Evolutionary conservation across 1,140 invertebrate species (phyloP), one percentile per base, ranked within the genome.

Genomic region (Euglossa dilemma): DNA sequence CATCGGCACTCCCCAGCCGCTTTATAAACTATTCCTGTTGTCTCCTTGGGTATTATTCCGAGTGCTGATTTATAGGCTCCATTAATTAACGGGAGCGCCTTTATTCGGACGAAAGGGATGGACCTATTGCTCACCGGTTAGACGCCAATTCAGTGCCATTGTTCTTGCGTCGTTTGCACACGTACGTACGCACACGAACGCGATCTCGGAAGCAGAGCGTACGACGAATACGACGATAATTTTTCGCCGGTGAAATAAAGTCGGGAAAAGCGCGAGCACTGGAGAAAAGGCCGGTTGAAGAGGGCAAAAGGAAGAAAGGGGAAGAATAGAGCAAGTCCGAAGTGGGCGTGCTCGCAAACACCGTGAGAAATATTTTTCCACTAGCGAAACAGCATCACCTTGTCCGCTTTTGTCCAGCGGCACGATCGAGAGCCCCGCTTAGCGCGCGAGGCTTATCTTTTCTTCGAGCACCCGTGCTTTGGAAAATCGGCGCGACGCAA

Each of bases 11-110:
- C 83, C 90, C 78, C 83, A 70, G 85, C 84, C 87, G 91, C 92
- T 94, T 94, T 94, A 94, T 94, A 93, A 94, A 94, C 93, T 94
- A 94, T 94, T 94, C 93, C 93, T 94, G 93, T 94, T 94, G 93
- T 94, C 93, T 94, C 91, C 93, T 94, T 94, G 92, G 92, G 92
- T 92, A 94, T 94, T 94, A 94, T 94, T 93, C 92, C 89, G 83
- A 81, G 83, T 89, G 91, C 84, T 94, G 94, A 94, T 94, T 94
- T 93, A 94, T 93, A 90, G 92, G 70, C 75, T 84, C 93, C 93
- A 94, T 94, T 94, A 94, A 94, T 94, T 93, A 94, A 92, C 88
- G 89, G 81, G 83, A 90, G 91, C 91, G 93, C 93, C 93, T 94
- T 94, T 93, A 94, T 94, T 94, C 92, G 88, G 91, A 91, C 92